Conservation (phyloP, 2,797 vertebrate genomes). For the Sorex maritimensis region DNA sequence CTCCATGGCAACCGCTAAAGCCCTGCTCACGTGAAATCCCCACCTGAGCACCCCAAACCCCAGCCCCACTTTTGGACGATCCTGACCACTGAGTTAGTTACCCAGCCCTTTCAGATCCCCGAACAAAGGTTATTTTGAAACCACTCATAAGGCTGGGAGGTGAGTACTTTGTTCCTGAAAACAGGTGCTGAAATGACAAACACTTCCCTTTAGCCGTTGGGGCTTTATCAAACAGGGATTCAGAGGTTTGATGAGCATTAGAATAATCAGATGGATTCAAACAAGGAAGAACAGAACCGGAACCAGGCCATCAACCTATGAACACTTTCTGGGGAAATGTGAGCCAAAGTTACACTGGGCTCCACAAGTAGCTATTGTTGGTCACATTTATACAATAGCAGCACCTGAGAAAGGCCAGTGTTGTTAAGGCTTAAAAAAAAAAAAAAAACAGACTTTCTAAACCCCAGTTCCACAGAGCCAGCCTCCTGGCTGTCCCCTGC, state of each 20-base stretch:
- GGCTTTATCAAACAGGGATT: conserved; percentile 44
- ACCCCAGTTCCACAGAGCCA: neutral
- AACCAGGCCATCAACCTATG: neutral
- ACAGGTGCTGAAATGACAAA: conserved; percentile 80
- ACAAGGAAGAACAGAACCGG: neutral
- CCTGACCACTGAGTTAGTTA: too few species aligned
- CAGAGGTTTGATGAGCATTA: neutral
- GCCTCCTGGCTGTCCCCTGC: neutral
- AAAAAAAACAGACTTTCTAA: neutral
- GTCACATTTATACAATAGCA: neutral
- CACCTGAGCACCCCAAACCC: neutral
- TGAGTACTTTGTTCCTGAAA: conserved; percentile 81
- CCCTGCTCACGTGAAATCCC: conserved; percentile 37
- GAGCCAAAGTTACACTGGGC: neutral
- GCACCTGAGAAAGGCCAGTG: conserved; percentile 4
- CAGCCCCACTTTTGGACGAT: neutral
- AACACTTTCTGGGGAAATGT: neutral
- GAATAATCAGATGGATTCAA: conserved; percentile 16
- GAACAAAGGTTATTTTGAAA: conserved; percentile 78
- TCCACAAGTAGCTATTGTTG: neutral
- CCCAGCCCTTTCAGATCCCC: conserved; percentile 14
- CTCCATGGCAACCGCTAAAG: conserved; percentile 1
- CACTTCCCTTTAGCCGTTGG: conserved; percentile 67
- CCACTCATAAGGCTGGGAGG: neutral
- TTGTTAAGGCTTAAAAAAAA: neutral